These are phyloP conservation scores for Hypolimnas misippus DNA, from an alignment of 2,888 invertebrate genomes.

Conservation along the genomic window DNA sequence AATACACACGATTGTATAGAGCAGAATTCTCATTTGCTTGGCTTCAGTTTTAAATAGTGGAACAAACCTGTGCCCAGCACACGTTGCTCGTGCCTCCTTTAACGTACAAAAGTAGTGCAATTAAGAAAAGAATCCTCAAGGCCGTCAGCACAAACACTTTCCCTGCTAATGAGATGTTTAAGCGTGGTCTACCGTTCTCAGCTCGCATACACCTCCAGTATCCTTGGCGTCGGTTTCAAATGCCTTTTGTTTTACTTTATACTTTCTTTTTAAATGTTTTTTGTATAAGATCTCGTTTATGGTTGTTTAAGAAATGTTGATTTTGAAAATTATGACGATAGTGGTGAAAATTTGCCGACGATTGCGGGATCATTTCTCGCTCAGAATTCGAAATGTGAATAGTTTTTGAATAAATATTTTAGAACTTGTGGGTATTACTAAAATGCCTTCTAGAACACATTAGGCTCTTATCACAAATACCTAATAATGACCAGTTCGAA, in stretches of 20 bases:
- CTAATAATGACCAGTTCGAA: too few relatives aligned
- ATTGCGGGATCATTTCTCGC: too few relatives aligned
- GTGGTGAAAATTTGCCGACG: too few relatives aligned
- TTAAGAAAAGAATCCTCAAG: slow-evolving; percentile 39
- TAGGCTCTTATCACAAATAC: too few relatives aligned
- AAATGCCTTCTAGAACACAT: too few relatives aligned
- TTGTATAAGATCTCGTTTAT: background rate
- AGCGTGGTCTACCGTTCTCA: slow-evolving; percentile 21
- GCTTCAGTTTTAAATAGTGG: background rate
- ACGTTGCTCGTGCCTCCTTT: slow-evolving; percentile 8
- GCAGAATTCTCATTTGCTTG: too few relatives aligned
- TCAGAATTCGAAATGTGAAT: too few relatives aligned
- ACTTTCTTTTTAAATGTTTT: slow-evolving; percentile 1
- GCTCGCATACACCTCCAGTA: slow-evolving; percentile 12
- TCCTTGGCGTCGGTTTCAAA: slow-evolving; percentile 1
- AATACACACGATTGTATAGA: too few relatives aligned
- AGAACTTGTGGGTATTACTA: too few relatives aligned
- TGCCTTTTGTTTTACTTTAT: slow-evolving; percentile 4
- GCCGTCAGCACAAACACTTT: slow-evolving; percentile 29
- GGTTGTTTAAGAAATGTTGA: background rate
- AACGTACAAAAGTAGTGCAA: slow-evolving; percentile 34
- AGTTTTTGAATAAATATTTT: too few relatives aligned
- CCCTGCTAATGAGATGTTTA: slow-evolving; percentile 34
- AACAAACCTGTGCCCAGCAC: background rate
- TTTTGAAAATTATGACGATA: too few relatives aligned